Conservation (phyloP, 2,113 vertebrate genomes). For the Callithrix jacchus region DNA sequence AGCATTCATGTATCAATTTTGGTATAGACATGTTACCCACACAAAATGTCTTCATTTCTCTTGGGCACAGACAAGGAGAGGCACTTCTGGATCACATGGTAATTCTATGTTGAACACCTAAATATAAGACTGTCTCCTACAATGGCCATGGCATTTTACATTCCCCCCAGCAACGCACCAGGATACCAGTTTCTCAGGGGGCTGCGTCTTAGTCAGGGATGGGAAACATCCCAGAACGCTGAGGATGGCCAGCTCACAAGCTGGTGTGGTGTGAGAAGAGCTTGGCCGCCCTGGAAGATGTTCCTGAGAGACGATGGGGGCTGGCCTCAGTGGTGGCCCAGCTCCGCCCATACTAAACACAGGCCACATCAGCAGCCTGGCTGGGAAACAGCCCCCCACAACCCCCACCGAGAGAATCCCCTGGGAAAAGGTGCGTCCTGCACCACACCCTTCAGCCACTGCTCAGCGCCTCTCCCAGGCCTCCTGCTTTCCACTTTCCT, state of each 20-base stretch:
- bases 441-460: neutral
- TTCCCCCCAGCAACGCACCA: neutral
- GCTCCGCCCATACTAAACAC: too few species aligned
- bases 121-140: neutral
- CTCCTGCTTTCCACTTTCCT: neutral
- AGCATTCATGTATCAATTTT: neutral
- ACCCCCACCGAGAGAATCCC: neutral
- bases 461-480: neutral
- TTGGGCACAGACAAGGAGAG: neutral
- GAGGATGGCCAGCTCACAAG: neutral
- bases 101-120: neutral
- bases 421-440: neutral
- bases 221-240: neutral
- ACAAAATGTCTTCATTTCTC: neutral
- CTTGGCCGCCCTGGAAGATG: neutral
- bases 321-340: neutral
- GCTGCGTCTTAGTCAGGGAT: neutral
- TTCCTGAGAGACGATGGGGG: neutral
- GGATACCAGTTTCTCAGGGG: neutral
- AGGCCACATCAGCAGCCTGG: neutral
- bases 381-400: neutral
- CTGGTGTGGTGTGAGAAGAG: neutral
- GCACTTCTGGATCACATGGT: neutral
- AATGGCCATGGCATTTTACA: fast-evolving
- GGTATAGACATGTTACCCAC: neutral